These are phyloP conservation scores for Coturnix japonica DNA, from an alignment of 2,113 vertebrate species.

Conservation along the genomic window DNA sequence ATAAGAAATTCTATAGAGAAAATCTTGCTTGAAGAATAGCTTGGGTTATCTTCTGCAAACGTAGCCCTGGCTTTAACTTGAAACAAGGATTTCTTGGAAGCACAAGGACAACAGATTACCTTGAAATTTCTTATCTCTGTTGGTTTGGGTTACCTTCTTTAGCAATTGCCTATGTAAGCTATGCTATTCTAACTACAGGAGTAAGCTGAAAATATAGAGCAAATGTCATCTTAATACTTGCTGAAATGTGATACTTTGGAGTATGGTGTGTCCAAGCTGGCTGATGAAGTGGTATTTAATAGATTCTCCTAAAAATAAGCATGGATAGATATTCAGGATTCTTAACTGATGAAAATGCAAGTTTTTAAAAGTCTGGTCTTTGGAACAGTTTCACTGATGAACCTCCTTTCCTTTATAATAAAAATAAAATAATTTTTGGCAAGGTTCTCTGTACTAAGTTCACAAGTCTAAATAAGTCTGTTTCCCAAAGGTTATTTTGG, in stretches of 20 bases:
- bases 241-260: neutral
- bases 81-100: neutral
- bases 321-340: neutral
- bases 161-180: neutral
- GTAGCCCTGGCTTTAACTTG: neutral
- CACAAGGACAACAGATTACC: neutral
- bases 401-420: neutral
- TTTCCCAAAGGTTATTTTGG: slow-evolving; percentile 2
- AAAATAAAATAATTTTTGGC: slow-evolving; percentile 39
- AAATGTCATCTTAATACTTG: neutral
- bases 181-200: neutral
- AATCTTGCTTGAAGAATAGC: neutral
- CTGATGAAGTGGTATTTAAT: slow-evolving; percentile 8
- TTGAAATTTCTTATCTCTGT: neutral
- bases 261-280: neutral
- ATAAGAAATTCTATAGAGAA: neutral
- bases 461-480: slow-evolving; percentile 24
- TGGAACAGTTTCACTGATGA: neutral
- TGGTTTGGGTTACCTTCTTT: neutral
- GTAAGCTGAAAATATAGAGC: neutral
- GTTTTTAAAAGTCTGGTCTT: neutral
- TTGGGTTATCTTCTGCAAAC: neutral
- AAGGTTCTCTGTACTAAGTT: neutral
- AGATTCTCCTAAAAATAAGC: slow-evolving; percentile 5
- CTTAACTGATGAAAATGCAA: neutral